Evolutionary conservation across 2,113 vertebrate species (phyloP).

Genomic region (Penelope pileata): DNA sequence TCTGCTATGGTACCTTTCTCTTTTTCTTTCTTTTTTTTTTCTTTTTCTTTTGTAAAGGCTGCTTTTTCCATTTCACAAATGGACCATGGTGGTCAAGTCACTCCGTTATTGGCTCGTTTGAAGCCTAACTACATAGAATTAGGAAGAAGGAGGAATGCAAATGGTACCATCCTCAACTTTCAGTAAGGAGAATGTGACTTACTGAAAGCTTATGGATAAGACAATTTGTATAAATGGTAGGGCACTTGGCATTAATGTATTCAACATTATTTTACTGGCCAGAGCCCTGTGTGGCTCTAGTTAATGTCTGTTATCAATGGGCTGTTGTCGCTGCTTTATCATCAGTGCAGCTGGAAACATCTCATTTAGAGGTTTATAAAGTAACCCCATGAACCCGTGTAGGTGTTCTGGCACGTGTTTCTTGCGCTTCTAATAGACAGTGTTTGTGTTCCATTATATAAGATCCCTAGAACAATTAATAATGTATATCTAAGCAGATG

Average conservation of each 20-base stretch:
- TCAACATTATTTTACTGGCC: slow-evolving; percentile 42
- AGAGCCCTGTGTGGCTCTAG: not conserved
- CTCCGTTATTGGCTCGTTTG: slow-evolving; percentile 60
- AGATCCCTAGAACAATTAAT: not conserved
- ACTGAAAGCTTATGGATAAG: slow-evolving; percentile 39
- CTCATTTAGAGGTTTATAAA: not conserved
- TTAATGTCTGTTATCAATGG: slow-evolving; percentile 2
- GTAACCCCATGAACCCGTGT: not conserved
- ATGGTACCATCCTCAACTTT: slow-evolving; percentile 50
- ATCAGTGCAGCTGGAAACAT: not conserved
- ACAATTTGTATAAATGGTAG: slow-evolving; percentile 57
- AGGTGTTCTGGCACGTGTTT: not conserved
- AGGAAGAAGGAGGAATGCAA: slow-evolving; percentile 60
- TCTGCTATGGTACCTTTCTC: slow-evolving; percentile 14
- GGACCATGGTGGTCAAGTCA: slow-evolving; percentile 60
- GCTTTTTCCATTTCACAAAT: slow-evolving; percentile 59
- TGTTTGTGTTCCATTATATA: not conserved
- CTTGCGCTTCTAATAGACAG: not conserved
- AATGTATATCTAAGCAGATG: not conserved
- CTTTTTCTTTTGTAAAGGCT: slow-evolving; percentile 12
- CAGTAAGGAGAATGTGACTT: slow-evolving; percentile 20
- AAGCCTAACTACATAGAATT: slow-evolving; percentile 73
- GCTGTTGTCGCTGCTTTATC: not conserved
- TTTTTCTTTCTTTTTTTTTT: not conserved
- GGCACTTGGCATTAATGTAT: slow-evolving; percentile 52